Evolutionary conservation across 2,797 vertebrate species (phyloP).

Genomic region (Coregonus ussuriensis): DNA sequence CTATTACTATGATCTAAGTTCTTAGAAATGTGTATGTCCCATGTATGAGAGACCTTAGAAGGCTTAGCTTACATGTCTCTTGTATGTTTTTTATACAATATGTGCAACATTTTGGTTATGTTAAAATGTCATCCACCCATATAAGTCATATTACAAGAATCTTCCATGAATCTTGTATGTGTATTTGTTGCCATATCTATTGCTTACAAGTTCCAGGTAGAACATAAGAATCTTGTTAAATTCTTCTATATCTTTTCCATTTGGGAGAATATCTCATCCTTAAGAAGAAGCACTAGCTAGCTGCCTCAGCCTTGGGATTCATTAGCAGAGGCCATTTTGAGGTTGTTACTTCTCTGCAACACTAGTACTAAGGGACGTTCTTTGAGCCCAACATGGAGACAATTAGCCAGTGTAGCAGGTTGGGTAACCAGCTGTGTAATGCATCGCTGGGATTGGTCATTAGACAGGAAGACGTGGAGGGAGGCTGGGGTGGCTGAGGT

Average conservation of each 20-base stretch:
- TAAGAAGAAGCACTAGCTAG: not conserved
- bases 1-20: too few species aligned
- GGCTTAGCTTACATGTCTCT: too few species aligned
- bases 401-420: slow-evolving; percentile 3
- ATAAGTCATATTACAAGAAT: too few species aligned
- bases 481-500: not conserved
- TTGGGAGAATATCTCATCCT: not conserved
- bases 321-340: slow-evolving; percentile 15
- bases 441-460: slow-evolving; percentile 9
- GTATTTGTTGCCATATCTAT: not conserved
- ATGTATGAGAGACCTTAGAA: too few species aligned
- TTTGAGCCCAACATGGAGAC: not conserved
- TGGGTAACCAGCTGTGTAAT: slow-evolving; percentile 7
- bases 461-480: not conserved
- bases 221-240: not conserved
- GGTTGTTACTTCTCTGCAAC: slow-evolving; percentile 4
- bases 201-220: too few species aligned
- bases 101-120: too few species aligned
- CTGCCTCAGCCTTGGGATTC: slow-evolving; percentile 6
- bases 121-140: too few species aligned
- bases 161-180: too few species aligned
- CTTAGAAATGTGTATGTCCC: too few species aligned
- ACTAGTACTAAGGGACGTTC: slow-evolving; percentile 3
- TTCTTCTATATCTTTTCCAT: not conserved
- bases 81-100: too few species aligned